Evolutionary conservation across 1,140 invertebrate species (phyloP).

Genomic region (Alviniconcha marisindica): DNA sequence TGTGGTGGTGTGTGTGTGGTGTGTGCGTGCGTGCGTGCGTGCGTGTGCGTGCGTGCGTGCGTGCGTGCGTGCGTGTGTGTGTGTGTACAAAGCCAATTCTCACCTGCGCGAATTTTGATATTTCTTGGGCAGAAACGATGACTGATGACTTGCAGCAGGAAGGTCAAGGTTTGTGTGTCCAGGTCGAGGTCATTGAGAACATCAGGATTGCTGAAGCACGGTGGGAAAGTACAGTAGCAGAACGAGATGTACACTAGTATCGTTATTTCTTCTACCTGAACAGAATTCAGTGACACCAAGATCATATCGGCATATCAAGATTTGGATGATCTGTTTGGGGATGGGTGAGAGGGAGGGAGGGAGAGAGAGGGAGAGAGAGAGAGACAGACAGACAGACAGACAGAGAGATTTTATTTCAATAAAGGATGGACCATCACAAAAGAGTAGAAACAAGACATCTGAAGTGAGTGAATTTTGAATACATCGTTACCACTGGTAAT

Average conservation of each 20-base stretch:
- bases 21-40: too few species aligned
- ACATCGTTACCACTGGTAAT: too few species aligned
- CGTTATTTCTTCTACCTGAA: neutral
- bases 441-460: too few species aligned
- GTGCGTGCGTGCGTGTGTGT: neutral
- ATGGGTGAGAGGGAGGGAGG: too few species aligned
- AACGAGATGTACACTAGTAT: neutral
- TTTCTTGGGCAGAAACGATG: constrained; percentile 1
- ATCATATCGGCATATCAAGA: neutral
- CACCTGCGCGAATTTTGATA: constrained; percentile 17
- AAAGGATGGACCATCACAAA: too few species aligned
- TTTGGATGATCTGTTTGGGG: too few species aligned
- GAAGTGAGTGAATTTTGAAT: too few species aligned
- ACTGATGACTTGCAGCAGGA: constrained; percentile 1
- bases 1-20: too few species aligned
- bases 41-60: neutral
- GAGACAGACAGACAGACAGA: too few species aligned
- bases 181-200: constrained; percentile 20
- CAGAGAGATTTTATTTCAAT: too few species aligned
- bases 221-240: neutral
- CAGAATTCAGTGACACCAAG: neutral
- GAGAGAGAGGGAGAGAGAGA: too few species aligned
- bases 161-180: neutral
- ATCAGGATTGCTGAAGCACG: neutral
- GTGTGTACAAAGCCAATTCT: too few species aligned